A percentile compares a stretch with the other conserved stretches of the same genome.
Conservation (phyloP, 2,888 invertebrate genomes). For the Tolmerus cingulatus region DNA sequence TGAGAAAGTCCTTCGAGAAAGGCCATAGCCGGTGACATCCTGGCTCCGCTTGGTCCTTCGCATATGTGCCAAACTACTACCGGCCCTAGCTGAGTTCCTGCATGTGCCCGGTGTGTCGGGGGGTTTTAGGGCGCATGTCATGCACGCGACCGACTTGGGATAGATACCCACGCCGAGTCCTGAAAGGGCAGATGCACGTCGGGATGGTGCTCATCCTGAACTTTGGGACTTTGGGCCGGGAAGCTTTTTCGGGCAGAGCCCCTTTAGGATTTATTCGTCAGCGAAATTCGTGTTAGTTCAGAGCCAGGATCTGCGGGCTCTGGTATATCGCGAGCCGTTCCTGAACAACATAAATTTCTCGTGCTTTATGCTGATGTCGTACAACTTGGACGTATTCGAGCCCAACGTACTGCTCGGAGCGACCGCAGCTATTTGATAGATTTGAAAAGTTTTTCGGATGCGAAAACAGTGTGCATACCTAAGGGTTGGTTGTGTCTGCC, state of each 20-base stretch:
- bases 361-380: conserved; percentile 1
- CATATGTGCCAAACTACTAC: neutral
- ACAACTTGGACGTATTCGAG: neutral
- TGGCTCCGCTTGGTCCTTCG: neutral
- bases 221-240: conserved; percentile 2
- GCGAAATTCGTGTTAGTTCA: conserved; percentile 32
- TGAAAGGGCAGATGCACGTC: neutral
- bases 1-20: neutral
- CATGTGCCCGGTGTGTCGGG: neutral
- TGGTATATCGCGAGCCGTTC: conserved; percentile 13
- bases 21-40: neutral
- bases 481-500: neutral
- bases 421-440: neutral
- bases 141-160: neutral
- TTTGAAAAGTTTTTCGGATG: neutral
- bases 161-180: neutral
- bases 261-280: conserved; percentile 7
- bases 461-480: neutral
- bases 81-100: neutral
- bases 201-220: neutral
- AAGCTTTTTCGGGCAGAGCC: conserved; percentile 24
- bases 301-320: conserved; percentile 39
- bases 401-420: neutral
- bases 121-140: neutral
- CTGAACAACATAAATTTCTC: neutral